Conservation (phyloP, 2,113 vertebrate species). For the Archocentrus centrarchus region DNA sequence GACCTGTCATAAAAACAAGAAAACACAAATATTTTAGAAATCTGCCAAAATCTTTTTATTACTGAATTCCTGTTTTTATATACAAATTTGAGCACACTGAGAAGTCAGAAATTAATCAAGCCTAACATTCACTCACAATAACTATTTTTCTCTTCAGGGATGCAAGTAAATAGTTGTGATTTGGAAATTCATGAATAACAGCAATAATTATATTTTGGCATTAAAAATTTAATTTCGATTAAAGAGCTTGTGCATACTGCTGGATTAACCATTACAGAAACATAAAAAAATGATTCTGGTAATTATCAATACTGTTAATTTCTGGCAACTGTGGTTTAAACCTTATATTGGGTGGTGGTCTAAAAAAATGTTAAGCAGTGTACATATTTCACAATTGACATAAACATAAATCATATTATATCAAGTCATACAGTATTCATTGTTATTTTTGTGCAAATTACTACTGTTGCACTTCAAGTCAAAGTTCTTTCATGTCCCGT, state of each 20-base stretch:
- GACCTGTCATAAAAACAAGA: neutral
- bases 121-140: neutral
- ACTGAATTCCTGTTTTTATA: too few species aligned
- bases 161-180: neutral
- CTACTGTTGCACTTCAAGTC: neutral
- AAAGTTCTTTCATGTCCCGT: neutral
- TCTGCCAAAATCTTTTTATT: neutral
- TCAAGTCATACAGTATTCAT: neutral
- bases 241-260: neutral
- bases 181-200: neutral
- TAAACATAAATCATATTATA: neutral
- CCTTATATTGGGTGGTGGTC: neutral
- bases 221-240: neutral
- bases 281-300: neutral
- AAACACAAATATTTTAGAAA: neutral
- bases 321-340: neutral
- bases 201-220: too few species aligned
- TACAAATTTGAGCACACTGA: too few species aligned
- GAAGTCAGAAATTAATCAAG: too few species aligned
- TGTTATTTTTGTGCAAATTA: neutral
- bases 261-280: neutral
- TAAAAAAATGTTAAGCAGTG: neutral
- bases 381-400: neutral
- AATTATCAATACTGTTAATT: neutral
- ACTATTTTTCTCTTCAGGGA: neutral